These are phyloP conservation scores for Lepus europaeus DNA, from an alignment of 2,113 vertebrate genomes.

Conservation along the genomic window DNA sequence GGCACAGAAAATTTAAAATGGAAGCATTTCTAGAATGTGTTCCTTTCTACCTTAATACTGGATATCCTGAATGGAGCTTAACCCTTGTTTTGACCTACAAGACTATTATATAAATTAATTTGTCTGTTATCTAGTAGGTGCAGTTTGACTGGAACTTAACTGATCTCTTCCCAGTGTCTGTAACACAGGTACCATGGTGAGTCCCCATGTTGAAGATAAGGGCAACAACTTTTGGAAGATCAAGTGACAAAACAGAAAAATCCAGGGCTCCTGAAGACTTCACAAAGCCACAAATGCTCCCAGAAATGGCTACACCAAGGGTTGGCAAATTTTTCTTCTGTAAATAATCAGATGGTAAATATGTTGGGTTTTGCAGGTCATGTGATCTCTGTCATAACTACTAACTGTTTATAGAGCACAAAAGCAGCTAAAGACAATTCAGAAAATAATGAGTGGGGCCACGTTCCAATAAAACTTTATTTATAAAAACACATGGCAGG, in stretches of 20 bases:
- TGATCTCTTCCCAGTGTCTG: not conserved
- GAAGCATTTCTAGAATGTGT: not conserved
- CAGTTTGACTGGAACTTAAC: not conserved
- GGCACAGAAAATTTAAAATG: not conserved
- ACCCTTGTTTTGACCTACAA: not conserved
- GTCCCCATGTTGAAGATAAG: not conserved
- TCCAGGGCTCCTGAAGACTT: not conserved
- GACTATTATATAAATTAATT: not conserved
- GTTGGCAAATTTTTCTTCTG: not conserved
- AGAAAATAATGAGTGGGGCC: not conserved
- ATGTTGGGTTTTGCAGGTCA: not conserved
- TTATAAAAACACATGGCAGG: not conserved
- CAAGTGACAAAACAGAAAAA: not conserved
- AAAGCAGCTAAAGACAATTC: not conserved
- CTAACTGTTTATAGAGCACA: not conserved
- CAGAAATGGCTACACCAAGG: not conserved
- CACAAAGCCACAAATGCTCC: not conserved
- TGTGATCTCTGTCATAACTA: not conserved
- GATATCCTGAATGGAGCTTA: not conserved
- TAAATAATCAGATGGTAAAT: not conserved
- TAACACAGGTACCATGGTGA: not conserved
- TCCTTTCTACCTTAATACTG: constrained; percentile 3
- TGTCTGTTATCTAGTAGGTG: not conserved
- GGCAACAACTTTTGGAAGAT: not conserved
- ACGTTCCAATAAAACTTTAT: constrained; percentile 58